These are phyloP conservation scores for Gorsachius magnificus DNA, from an alignment of 2,797 vertebrate species.

Conservation along the genomic window DNA sequence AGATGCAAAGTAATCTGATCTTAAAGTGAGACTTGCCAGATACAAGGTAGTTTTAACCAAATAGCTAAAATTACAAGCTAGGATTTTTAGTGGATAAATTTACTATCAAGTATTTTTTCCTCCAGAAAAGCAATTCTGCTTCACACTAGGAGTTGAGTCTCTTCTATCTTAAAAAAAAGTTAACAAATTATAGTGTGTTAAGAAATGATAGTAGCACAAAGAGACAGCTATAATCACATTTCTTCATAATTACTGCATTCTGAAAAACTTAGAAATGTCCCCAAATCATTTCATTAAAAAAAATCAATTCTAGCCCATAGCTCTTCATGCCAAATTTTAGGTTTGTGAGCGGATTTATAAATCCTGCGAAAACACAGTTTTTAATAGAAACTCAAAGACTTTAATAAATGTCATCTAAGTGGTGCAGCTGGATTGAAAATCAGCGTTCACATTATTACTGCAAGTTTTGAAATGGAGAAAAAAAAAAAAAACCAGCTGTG, in stretches of 20 bases:
- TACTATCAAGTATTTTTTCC: conserved; percentile 13
- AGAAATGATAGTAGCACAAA: conserved; percentile 33
- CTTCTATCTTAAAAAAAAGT: neutral
- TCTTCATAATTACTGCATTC: conserved; percentile 26
- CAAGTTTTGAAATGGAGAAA: neutral
- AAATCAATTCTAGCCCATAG: neutral
- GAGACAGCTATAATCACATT: conserved; percentile 50
- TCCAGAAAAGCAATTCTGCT: conserved; percentile 25
- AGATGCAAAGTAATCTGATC: neutral
- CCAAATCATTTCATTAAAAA: conserved; percentile 50
- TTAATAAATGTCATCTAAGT: neutral
- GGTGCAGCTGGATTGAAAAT: conserved; percentile 28
- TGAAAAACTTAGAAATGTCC: conserved; percentile 35
- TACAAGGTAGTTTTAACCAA: neutral
- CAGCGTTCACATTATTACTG: neutral
- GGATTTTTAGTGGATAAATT: conserved; percentile 31
- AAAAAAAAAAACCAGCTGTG: rapidly evolving
- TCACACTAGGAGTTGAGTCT: conserved; percentile 19
- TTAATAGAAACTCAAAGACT: conserved; percentile 47
- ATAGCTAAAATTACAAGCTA: neutral
- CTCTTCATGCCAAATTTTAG: conserved; percentile 37
- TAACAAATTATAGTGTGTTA: conserved; percentile 42
- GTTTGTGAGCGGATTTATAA: conserved; percentile 38
- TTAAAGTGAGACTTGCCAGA: neutral
- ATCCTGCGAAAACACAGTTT: neutral